Evolutionary conservation across 2,797 vertebrate species (phyloP).

Genomic region (Eupleurogrammus muticus): DNA sequence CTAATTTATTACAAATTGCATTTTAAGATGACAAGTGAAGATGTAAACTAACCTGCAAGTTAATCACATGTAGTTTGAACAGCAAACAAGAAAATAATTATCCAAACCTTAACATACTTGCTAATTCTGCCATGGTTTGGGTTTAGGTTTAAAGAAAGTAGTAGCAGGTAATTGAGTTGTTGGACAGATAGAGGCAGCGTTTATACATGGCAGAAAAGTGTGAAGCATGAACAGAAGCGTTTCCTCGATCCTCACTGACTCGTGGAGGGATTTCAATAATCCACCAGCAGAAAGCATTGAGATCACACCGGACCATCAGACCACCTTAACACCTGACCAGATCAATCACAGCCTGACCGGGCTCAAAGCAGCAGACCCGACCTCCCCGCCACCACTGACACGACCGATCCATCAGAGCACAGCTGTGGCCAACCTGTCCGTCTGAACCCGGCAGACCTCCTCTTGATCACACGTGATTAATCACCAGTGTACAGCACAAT

Average conservation of each 20-base stretch:
- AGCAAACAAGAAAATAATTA: no score
- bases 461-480: constrained; percentile 44
- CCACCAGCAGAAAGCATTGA: constrained; percentile 29
- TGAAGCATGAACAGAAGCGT: neutral
- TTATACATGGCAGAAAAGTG: neutral
- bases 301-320: constrained; percentile 27
- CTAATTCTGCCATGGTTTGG: no score
- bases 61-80: no score
- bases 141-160: neutral
- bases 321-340: constrained; percentile 55
- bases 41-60: no score
- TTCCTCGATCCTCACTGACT: constrained; percentile 2
- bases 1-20: no score
- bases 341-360: constrained; percentile 47
- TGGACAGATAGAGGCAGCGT: neutral
- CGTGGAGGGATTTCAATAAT: constrained; percentile 29
- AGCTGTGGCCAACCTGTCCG: constrained; percentile 44
- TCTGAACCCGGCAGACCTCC: constrained; percentile 26
- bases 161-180: neutral
- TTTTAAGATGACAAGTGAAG: no score
- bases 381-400: constrained; percentile 37
- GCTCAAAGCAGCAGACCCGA: constrained; percentile 43
- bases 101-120: no score
- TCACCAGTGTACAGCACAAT: constrained; percentile 9
- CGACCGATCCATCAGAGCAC: constrained; percentile 56